Evolutionary conservation across 2,113 vertebrate genomes (phyloP), one percentile per base, ranked within the genome.

Genomic region (Phyllostomus discolor): DNA sequence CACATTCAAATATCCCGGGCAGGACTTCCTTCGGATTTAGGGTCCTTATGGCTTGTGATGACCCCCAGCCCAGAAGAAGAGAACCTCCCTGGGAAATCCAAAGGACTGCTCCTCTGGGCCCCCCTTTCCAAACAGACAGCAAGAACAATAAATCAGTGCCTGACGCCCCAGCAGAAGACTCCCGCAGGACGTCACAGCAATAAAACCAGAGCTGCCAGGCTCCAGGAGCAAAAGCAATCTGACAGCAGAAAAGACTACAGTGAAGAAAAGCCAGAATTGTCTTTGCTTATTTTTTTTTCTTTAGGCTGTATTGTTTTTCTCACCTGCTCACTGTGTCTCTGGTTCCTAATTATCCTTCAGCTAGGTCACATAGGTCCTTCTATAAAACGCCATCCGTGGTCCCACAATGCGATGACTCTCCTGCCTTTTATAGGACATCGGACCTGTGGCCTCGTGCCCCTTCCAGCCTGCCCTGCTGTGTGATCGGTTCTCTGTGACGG

Each of bases 361-460:
- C 57, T 35, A 11, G 43, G 7, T 38, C 15, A 20, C 15, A 3
- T 26, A 24, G 4, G 24, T 87, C 24, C 33, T 26, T 52, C 22
- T 31, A 10, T 57, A 19, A n/a, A 19, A 2, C 17, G 33, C 20
- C 43, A 14, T 46, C 4, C 33, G 2, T 33, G 62, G 62, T 22
- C 19, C 20, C 38, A 2, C 31, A 17, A 6, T 3, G 19, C 24
- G 70, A 2, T 9, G 48, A 17, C 35, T 24, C 22, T 46, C 38
- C 35, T 19, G 31, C 17, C 1, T 52, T 75, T 33, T 7, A 7
- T 0, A 7, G 24, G 1, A 43, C 1, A 0, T 5, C 15, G 7
- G 38, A 46, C 15, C n/a, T 11, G 3, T 8, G 17, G 38, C 4
- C 10, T 31, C 9, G 16, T 1, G 5, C 7, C 7, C 28, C 59